Percentiles rank a stretch among this genome's conserved stretches.
phyloP scores from a whole-genome alignment of 1,140 invertebrate genomes.

The Pteromalus puparum region DNA sequence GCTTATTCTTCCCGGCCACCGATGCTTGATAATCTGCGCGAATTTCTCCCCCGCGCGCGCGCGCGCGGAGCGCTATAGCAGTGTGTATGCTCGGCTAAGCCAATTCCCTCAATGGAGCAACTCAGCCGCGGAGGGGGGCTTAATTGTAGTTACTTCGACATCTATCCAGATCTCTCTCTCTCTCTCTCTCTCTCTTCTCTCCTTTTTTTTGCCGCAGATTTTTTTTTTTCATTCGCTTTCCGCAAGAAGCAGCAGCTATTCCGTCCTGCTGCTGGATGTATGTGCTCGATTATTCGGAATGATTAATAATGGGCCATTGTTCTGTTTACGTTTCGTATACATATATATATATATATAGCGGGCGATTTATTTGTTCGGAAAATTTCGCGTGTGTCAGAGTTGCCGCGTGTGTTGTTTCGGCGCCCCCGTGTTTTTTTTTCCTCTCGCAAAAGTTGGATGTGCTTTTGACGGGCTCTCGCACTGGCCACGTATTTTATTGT shows the following conservation, averaged over 20 bases:
- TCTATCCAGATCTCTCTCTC: slow-evolving; percentile 48
- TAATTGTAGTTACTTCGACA: slow-evolving; percentile 72
- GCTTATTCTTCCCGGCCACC: slow-evolving; percentile 76
- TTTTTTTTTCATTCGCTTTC: background rate
- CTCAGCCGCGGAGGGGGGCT: slow-evolving; percentile 70
- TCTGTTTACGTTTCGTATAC: slow-evolving; percentile 31
- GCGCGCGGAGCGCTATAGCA: too few species aligned
- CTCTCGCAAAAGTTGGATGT: slow-evolving; percentile 26
- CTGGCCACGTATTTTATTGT: background rate
- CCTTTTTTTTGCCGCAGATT: slow-evolving; percentile 8
- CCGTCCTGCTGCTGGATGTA: background rate
- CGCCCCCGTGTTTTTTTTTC: background rate
- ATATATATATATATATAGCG: background rate
- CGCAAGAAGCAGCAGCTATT: slow-evolving; percentile 6
- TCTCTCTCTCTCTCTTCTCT: background rate
- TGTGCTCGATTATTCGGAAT: slow-evolving; percentile 49
- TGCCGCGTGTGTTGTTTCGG: slow-evolving; percentile 3
- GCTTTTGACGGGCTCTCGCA: slow-evolving; percentile 29
- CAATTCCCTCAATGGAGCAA: slow-evolving; percentile 75
- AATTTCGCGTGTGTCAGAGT: slow-evolving; percentile 40
- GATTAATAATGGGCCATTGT: slow-evolving; percentile 51
- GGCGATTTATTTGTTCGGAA: slow-evolving; percentile 15
- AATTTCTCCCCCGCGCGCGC: slow-evolving; percentile 65
- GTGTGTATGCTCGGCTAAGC: slow-evolving; percentile 68
- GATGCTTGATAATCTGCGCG: slow-evolving; percentile 75